These are phyloP conservation scores for Leptosomus discolor DNA, from an alignment of 2,113 vertebrate genomes.

Conservation along the genomic window DNA sequence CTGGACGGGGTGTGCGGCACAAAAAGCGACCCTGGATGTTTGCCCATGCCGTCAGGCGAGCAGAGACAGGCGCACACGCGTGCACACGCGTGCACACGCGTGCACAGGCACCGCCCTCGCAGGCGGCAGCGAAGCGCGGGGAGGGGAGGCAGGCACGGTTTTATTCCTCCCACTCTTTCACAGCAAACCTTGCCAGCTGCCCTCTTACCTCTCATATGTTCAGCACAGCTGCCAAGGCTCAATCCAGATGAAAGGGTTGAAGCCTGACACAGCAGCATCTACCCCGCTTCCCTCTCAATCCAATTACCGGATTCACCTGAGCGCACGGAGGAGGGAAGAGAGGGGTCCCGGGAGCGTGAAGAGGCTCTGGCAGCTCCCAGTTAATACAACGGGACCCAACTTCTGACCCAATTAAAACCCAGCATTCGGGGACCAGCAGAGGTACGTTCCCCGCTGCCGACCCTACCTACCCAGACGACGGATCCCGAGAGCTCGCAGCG, in stretches of 20 bases:
- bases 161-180: neutral
- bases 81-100: neutral
- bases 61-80: fast-evolving
- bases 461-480: neutral
- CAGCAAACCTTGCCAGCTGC: neutral
- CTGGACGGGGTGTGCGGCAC: neutral
- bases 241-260: neutral
- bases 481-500: fast-evolving
- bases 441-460: neutral
- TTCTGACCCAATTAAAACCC: neutral
- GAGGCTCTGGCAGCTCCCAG: neutral
- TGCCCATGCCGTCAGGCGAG: fast-evolving
- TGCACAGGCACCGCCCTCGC: neutral
- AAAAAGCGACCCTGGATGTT: fast-evolving
- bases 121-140: fast-evolving
- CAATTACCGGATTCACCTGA: neutral
- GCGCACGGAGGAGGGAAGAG: neutral
- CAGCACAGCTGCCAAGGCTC: constrained; percentile 15
- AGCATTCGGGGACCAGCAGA: neutral
- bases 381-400: neutral
- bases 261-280: neutral
- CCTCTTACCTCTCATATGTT: neutral
- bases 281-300: neutral
- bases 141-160: neutral
- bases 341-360: fast-evolving